Percentiles rank a stretch among this genome's conserved stretches.
Conservation (phyloP, 2,113 vertebrate genomes). For the Dasyprocta punctata region DNA sequence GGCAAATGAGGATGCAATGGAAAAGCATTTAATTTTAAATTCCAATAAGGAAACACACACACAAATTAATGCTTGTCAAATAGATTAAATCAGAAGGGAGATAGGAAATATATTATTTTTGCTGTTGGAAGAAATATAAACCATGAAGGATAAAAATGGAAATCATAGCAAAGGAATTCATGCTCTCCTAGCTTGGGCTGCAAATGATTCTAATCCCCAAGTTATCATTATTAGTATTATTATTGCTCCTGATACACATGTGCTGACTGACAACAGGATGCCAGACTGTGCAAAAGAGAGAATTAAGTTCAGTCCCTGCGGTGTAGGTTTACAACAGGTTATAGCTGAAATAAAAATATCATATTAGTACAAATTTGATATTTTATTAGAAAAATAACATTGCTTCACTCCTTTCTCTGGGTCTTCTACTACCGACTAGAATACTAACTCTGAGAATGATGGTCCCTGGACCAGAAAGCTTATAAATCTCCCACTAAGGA, state of each 20-base stretch:
- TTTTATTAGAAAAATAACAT: constrained; percentile 73
- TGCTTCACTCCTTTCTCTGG: constrained; percentile 46
- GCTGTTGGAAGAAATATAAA: constrained; percentile 78
- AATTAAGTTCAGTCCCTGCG: constrained; percentile 55
- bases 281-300: constrained; percentile 47
- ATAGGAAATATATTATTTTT: constrained; percentile 79
- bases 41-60: constrained; percentile 81
- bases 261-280: constrained; percentile 59
- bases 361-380: constrained; percentile 59
- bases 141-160: constrained; percentile 69
- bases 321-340: constrained; percentile 46
- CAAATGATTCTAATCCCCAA: constrained; percentile 73
- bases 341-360: constrained; percentile 30
- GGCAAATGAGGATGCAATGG: constrained; percentile 75
- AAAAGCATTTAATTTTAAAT: constrained; percentile 85
- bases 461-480: not conserved
- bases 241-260: constrained; percentile 68
- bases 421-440: constrained; percentile 26
- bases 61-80: constrained; percentile 81
- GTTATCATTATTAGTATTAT: constrained; percentile 69
- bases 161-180: constrained; percentile 57
- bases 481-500: constrained; percentile 4
- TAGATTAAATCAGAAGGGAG: constrained; percentile 81
- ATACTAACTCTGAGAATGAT: constrained; percentile 20
- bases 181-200: constrained; percentile 67